Base-by-base conservation (phyloP, 2,888 invertebrate species). In the Nymphalis urticae region DNA sequence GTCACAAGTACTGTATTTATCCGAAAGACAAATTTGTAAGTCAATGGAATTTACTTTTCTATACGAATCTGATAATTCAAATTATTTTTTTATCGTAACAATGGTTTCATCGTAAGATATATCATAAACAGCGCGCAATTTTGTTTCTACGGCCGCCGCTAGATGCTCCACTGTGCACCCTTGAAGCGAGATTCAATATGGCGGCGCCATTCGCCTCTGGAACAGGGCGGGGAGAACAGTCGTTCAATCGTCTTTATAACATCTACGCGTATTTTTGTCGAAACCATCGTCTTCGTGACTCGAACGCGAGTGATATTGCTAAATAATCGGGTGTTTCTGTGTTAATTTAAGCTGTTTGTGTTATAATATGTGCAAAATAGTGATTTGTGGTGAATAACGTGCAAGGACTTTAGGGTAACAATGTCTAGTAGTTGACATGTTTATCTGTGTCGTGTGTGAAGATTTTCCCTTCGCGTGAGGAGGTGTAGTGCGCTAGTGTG, bases 381-480 rank as follows among this genome's bases (percentile, higher is more conserved):
- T 92, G 88, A 79, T 86, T 84, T 82, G 86, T 90, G 84, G 86
- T 90, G 90, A 86, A 87, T 88, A 91, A 85, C 88, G 90, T 90
- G 89, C 85, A 89, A 89, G 86, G 85, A 89, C 87, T 88, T 89
- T 90, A 88, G 87, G 89, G 91, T 90, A 91, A 92, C 91, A 89
- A 92, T 92, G 92, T 92, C 89, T 91, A 91, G 89, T 84, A 90
- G 90, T 92, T 92, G 92, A 92, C 92, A 92, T 92, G 92, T 92
- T 92, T 92, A 92, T 92, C 92, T 92, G 92, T 92, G 90, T 88
- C 91, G 92, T 92, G 90, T 92, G 90, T 92, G 92, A 92, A 92
- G 92, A 92, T 92, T 92, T 92, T 92, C 92, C 92, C 92, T 91
- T 92, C 86, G 91, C 87, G 92, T 92, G 91, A 92, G 91, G 90